These are phyloP conservation scores for Stichopus chloronotus DNA, from an alignment of 35 echinoderm and acorn worm species.

Conservation along the genomic window DNA sequence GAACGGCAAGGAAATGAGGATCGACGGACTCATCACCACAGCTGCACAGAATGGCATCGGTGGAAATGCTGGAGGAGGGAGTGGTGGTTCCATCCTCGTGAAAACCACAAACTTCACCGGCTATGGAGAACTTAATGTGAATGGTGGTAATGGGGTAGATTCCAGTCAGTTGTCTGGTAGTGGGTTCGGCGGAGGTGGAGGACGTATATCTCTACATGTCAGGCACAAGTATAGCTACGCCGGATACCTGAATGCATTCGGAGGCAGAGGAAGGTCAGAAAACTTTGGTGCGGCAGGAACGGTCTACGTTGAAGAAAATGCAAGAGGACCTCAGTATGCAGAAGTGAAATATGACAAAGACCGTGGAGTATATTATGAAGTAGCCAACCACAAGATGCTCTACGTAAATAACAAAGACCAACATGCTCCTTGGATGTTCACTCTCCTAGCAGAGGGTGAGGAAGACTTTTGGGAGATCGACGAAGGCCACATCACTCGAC, in stretches of 20 bases:
- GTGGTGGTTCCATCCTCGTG: conserved; percentile 86
- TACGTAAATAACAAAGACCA: conserved; percentile 86
- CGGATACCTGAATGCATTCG: conserved; percentile 67
- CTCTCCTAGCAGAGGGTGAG: conserved; percentile 87
- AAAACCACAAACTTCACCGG: conserved; percentile 85
- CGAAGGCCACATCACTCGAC: conserved; percentile 82
- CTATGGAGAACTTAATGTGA: conserved; percentile 87
- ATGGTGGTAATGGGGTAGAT: conserved; percentile 78
- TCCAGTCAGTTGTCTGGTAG: neutral
- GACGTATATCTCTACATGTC: conserved; percentile 83
- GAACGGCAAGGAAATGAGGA: conserved; percentile 69
- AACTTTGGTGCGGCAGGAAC: conserved; percentile 89
- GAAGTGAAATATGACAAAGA: conserved; percentile 83
- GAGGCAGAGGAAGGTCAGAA: conserved; percentile 52
- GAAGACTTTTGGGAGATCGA: conserved; percentile 76
- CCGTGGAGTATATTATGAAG: conserved; percentile 66
- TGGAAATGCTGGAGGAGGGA: conserved; percentile 81
- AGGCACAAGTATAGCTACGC: conserved; percentile 72
- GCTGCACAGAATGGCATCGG: conserved; percentile 63
- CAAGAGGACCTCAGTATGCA: conserved; percentile 86
- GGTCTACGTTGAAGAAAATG: conserved; percentile 81
- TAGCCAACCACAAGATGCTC: conserved; percentile 76
- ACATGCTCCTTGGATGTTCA: conserved; percentile 80
- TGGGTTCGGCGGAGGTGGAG: conserved; percentile 89
- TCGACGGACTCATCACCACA: conserved; percentile 78